phyloP scores from a whole-genome alignment of 2,888 invertebrate genomes.

The Aporophyla lueneburgensis region DNA sequence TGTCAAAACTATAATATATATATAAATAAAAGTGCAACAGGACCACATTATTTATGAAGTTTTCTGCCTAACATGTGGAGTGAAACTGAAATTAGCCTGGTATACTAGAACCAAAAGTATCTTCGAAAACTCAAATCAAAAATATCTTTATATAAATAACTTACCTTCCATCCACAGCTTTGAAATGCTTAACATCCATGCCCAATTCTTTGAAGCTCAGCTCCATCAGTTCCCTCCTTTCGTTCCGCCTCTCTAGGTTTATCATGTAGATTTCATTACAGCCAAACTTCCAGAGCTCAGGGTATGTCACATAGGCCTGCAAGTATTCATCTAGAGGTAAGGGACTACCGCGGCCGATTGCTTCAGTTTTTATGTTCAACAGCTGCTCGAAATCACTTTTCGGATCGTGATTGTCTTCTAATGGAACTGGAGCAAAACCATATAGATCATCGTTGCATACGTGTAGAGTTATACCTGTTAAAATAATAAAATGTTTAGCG shows the following conservation, averaged over 20 bases:
- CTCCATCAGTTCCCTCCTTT: slow-evolving; percentile 95
- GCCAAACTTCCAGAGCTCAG: slow-evolving; percentile 91
- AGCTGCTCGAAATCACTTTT: slow-evolving; percentile 93
- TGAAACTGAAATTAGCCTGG: neutral
- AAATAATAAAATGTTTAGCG: neutral
- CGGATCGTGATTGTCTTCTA: slow-evolving; percentile 93
- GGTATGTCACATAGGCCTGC: slow-evolving; percentile 78
- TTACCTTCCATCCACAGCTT: slow-evolving; percentile 97
- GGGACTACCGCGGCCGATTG: slow-evolving; percentile 91
- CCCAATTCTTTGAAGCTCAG: slow-evolving; percentile 95
- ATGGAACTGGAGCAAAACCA: slow-evolving; percentile 95
- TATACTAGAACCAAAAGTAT: neutral
- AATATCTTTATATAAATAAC: neutral
- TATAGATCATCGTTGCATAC: slow-evolving; percentile 95
- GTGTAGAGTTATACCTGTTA: slow-evolving; percentile 78
- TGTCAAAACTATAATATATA: too few relatives aligned
- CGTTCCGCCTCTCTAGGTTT: slow-evolving; percentile 96
- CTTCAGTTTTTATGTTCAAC: slow-evolving; percentile 94
- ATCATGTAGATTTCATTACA: slow-evolving; percentile 97
- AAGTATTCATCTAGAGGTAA: slow-evolving; percentile 84
- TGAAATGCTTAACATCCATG: slow-evolving; percentile 93
- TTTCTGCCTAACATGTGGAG: neutral
- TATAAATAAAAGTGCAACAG: neutral
- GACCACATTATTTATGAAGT: neutral
- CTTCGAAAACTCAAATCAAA: slow-evolving; percentile 12